Conservation (phyloP, 2,113 vertebrate species). For the Ibidorhyncha struthersii region DNA sequence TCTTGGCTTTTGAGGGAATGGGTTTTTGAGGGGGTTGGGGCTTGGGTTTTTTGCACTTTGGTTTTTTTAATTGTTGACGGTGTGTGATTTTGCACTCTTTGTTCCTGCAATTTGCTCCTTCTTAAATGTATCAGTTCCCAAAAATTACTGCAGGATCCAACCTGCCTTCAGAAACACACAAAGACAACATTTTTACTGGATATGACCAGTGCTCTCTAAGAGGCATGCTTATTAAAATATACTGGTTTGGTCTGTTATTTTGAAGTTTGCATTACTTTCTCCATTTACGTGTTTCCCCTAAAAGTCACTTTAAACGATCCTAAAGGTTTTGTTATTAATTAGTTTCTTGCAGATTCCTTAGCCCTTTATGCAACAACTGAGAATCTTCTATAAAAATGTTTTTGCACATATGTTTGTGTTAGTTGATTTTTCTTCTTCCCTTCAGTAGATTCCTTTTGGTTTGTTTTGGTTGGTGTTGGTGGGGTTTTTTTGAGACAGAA, state of each 20-base stretch:
- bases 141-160: not conserved
- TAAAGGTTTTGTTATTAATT: not conserved
- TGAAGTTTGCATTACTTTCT: not conserved
- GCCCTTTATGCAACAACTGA: not conserved
- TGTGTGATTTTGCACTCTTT: not conserved
- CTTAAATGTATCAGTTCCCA: not conserved
- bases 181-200: not conserved
- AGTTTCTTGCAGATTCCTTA: not conserved
- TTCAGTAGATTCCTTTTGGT: not conserved
- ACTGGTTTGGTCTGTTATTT: not conserved
- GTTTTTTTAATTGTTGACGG: not conserved
- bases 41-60: not conserved
- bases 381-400: not conserved
- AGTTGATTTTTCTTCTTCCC: not conserved
- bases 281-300: not conserved
- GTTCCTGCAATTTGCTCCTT: not conserved
- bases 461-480: not conserved
- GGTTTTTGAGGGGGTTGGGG: not conserved
- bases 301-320: not conserved
- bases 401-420: not conserved
- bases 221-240: not conserved
- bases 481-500: not conserved
- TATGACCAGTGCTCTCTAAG: not conserved
- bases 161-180: not conserved
- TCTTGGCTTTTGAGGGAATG: not conserved